Evolutionary conservation across 2,113 vertebrate genomes (phyloP).

Genomic region (Meriones unguiculatus): DNA sequence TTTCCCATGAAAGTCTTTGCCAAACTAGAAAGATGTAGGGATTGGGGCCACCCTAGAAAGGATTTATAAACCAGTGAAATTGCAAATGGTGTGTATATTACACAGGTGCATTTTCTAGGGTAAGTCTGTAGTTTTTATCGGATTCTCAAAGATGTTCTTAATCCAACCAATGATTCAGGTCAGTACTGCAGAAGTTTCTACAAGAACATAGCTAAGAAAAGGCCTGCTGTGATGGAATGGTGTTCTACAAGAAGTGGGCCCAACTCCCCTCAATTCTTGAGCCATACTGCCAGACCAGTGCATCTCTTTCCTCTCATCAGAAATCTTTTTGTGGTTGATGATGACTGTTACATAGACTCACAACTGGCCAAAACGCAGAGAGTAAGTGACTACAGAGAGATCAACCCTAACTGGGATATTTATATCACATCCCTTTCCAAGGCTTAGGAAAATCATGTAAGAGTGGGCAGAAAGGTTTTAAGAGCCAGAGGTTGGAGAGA

Average conservation of each 20-base stretch:
- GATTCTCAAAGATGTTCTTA: slow-evolving; percentile 42
- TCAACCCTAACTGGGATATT: background rate
- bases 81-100: background rate
- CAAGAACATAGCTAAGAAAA: background rate
- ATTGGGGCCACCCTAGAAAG: background rate
- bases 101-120: background rate
- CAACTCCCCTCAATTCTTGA: background rate
- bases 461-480: background rate
- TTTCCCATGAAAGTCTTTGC: background rate
- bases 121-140: background rate
- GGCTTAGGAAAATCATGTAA: background rate
- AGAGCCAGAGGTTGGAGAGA: background rate
- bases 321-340: background rate
- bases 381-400: background rate
- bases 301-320: background rate
- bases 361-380: background rate
- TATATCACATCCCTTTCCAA: background rate
- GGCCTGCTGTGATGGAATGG: background rate
- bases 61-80: background rate
- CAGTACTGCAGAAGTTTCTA: background rate
- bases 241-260: background rate
- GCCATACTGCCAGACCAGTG: no score
- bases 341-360: background rate
- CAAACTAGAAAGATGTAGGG: background rate
- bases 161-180: slow-evolving; percentile 17